Conservation (phyloP, 2,113 vertebrate genomes). For the Entomyzon cyanotis region DNA sequence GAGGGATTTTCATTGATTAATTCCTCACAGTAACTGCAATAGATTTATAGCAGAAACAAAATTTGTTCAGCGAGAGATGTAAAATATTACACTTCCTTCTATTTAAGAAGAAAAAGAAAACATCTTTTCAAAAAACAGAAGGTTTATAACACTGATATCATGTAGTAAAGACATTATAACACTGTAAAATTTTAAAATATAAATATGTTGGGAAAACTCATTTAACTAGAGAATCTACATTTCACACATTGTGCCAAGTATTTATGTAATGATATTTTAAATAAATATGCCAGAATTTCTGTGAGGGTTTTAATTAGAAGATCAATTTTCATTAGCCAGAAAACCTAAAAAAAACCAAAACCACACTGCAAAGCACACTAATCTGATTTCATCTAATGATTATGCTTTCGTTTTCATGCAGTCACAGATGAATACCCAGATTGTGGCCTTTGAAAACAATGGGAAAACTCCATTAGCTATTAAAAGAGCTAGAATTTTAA, state of each 20-base stretch:
- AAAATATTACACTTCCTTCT: not conserved
- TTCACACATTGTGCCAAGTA: not conserved
- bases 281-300: not conserved
- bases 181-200: not conserved
- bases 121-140: not conserved
- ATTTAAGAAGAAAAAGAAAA: not conserved
- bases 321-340: not conserved
- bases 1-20: not conserved
- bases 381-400: not conserved
- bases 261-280: not conserved
- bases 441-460: not conserved
- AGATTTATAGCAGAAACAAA: not conserved
- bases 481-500: not conserved
- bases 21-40: not conserved
- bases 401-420: not conserved
- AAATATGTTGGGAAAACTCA: not conserved
- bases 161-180: not conserved
- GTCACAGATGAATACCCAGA: not conserved
- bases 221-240: not conserved
- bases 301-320: not conserved
- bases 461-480: not conserved
- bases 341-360: not conserved
- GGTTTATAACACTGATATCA: not conserved
- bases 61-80: not conserved
- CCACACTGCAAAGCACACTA: not conserved